Evolutionary conservation across 2,888 invertebrate genomes (phyloP).

Genomic region (Phoenoteleia sp.): DNA sequence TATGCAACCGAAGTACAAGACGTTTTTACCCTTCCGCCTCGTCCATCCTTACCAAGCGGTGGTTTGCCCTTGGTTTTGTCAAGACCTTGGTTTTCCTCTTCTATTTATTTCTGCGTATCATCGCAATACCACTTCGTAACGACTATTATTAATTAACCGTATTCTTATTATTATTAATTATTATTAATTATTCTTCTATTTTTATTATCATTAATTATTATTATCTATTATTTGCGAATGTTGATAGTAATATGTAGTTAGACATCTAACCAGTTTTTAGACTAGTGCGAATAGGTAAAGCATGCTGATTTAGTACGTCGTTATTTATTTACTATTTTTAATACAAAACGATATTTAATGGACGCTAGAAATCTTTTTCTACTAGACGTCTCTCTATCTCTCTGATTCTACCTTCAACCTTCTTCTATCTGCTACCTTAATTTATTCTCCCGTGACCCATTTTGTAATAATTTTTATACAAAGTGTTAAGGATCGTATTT

Average conservation of each 20-base stretch:
- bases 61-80: slow-evolving; percentile 18
- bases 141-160: slow-evolving; percentile 23
- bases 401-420: slow-evolving; percentile 25
- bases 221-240: slow-evolving; percentile 77
- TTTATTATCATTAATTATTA: slow-evolving; percentile 52
- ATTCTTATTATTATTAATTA: slow-evolving; percentile 34
- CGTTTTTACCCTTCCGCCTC: slow-evolving; percentile 48
- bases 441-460: slow-evolving; percentile 27
- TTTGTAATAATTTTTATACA: slow-evolving; percentile 50
- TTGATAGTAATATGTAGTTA: slow-evolving; percentile 82
- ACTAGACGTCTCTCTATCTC: slow-evolving; percentile 66
- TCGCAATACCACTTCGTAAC: slow-evolving; percentile 63
- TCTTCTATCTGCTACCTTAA: slow-evolving; percentile 54
- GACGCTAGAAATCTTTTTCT: slow-evolving; percentile 73
- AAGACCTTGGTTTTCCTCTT: slow-evolving; percentile 58
- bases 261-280: slow-evolving; percentile 81
- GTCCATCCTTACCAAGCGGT: not conserved
- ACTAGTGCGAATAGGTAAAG: slow-evolving; percentile 83
- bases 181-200: slow-evolving; percentile 22
- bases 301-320: slow-evolving; percentile 82
- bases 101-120: slow-evolving; percentile 57
- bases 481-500: slow-evolving; percentile 32
- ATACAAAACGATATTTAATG: slow-evolving; percentile 62
- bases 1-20: slow-evolving; percentile 48
- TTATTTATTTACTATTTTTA: slow-evolving; percentile 73